A percentile compares a stretch with the other conserved stretches of the same genome.
phyloP scores from a whole-genome alignment of 1,140 invertebrate species.

The Chironomus tepperi region DNA sequence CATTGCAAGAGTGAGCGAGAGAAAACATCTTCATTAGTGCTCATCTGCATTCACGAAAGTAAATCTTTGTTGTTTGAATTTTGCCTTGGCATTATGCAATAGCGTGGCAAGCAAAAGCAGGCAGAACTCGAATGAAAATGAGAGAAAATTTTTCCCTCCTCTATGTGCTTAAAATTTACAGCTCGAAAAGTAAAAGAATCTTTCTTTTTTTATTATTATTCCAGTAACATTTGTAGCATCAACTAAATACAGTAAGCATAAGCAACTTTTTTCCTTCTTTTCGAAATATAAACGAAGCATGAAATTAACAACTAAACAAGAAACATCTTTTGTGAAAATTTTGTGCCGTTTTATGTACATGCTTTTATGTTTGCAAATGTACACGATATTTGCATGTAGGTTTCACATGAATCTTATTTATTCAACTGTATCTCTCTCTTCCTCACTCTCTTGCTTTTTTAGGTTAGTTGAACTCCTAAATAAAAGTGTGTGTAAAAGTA shows the following conservation, averaged over 20 bases:
- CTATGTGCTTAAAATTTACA: background rate
- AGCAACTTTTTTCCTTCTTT: no score
- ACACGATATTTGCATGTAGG: constrained; percentile 17
- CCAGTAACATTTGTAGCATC: no score
- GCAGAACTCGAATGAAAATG: background rate
- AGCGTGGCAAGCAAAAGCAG: background rate
- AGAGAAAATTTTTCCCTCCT: background rate
- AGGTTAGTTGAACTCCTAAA: background rate
- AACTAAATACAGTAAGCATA: no score
- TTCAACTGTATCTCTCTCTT: background rate
- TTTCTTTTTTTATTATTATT: no score
- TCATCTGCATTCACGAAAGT: constrained; percentile 12
- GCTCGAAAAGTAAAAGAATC: no score
- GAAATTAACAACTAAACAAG: constrained; percentile 23
- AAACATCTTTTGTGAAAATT: background rate
- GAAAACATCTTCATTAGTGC: constrained; percentile 8
- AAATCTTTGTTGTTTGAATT: constrained; percentile 14
- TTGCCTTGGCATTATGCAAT: background rate
- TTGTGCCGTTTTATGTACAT: background rate
- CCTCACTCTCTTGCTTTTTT: background rate
- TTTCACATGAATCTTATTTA: background rate
- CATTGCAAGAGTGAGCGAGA: background rate
- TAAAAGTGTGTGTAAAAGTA: no score
- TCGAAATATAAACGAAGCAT: constrained; percentile 22
- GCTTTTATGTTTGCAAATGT: no score